phyloP scores from a whole-genome alignment of 2,888 invertebrate species.

The Chrysodeixis includens region DNA sequence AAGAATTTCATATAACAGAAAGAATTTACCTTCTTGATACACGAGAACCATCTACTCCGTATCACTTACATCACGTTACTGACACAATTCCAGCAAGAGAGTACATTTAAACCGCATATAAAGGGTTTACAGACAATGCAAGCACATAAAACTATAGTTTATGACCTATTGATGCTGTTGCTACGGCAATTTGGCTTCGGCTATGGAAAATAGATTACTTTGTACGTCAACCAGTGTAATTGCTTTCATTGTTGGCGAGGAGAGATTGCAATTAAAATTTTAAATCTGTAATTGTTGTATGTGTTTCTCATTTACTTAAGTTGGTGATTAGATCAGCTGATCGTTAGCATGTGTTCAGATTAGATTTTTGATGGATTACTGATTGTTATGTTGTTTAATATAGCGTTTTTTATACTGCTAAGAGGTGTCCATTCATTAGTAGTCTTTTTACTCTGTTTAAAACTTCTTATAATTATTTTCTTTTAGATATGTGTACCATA shows the following conservation, averaged over 20 bases:
- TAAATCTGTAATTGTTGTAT: slow-evolving; percentile 9
- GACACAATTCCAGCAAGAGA: neutral
- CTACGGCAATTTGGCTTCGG: slow-evolving; percentile 26
- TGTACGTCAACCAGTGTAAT: neutral
- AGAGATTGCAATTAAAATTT: neutral
- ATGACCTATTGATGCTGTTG: slow-evolving; percentile 23
- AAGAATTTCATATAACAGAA: neutral
- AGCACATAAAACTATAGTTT: slow-evolving; percentile 23
- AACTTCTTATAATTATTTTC: too few species aligned
- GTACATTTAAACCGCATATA: slow-evolving; percentile 8
- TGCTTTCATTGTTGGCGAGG: slow-evolving; percentile 5
- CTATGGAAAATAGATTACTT: slow-evolving; percentile 17
- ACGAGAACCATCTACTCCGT: slow-evolving; percentile 19
- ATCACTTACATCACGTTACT: slow-evolving; percentile 13
- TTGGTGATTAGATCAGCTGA: too few species aligned
- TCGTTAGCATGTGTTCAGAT: too few species aligned
- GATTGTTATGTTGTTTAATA: too few species aligned
- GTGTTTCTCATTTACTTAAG: neutral
- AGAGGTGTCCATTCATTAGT: too few species aligned
- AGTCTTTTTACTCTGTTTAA: too few species aligned
- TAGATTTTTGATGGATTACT: too few species aligned
- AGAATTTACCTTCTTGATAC: slow-evolving; percentile 5
- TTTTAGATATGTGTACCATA: too few species aligned
- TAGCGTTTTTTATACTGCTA: too few species aligned
- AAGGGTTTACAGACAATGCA: slow-evolving; percentile 22